phyloP scores from a whole-genome alignment of 2,888 invertebrate species.

The Phytoseiulus persimilis region DNA sequence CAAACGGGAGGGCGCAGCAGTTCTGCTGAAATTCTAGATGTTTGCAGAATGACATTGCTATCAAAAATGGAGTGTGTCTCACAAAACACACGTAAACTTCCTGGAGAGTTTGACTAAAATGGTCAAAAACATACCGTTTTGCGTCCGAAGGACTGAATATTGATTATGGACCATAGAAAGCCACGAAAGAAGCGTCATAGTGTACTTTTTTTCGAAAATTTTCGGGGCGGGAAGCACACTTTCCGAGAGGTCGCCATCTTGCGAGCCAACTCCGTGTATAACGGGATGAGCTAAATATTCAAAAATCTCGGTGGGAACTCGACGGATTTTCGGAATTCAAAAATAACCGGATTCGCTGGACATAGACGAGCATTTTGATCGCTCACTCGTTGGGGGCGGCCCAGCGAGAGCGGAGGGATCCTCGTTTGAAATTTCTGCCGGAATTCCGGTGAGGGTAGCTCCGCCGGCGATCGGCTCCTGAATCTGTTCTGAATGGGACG shows the following conservation, averaged over 20 bases:
- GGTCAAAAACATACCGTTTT: neutral
- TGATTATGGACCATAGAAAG: too few relatives aligned
- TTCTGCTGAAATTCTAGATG: slow-evolving; percentile 31
- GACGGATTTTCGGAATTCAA: neutral
- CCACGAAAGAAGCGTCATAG: neutral
- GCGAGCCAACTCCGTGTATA: neutral
- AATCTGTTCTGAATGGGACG: neutral
- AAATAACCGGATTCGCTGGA: neutral
- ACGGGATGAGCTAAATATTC: neutral
- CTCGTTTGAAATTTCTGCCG: slow-evolving; percentile 7
- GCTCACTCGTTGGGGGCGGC: neutral
- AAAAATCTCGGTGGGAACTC: neutral
- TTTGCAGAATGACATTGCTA: slow-evolving; percentile 33
- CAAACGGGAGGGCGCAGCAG: neutral
- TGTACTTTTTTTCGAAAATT: neutral
- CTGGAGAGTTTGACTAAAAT: too few relatives aligned
- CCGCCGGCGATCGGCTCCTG: neutral
- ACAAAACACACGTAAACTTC: slow-evolving; percentile 28
- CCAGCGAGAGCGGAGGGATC: neutral
- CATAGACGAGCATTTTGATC: too few relatives aligned
- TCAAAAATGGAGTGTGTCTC: slow-evolving; percentile 21
- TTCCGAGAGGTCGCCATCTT: slow-evolving; percentile 14
- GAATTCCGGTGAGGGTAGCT: neutral
- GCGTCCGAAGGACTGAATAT: neutral
- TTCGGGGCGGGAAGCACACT: slow-evolving; percentile 36